A percentile compares a stretch with the other conserved stretches of the same genome.
Conservation (phyloP, 2,888 invertebrate species). For the Sclerodermus sp. region DNA sequence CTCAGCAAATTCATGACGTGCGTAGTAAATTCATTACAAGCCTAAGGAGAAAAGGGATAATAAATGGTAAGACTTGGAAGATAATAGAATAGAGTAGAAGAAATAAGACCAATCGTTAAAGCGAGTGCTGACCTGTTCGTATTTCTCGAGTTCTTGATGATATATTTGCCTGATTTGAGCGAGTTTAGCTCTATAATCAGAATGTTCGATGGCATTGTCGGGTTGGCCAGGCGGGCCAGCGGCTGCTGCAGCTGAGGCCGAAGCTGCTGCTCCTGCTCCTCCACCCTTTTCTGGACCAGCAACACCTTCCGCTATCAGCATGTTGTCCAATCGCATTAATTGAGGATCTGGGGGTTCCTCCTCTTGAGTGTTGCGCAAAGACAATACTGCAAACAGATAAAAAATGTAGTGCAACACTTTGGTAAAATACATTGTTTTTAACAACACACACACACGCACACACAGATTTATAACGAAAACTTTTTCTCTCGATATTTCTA, state of each 20-base stretch:
- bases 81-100: too few species aligned
- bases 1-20: constrained; percentile 97
- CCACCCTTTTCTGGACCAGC: constrained; percentile 95
- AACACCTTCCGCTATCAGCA: constrained; percentile 98
- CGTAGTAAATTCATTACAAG: constrained; percentile 99
- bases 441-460: too few species aligned
- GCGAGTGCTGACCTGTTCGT: constrained; percentile 93
- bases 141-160: constrained; percentile 98
- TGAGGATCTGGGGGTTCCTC: constrained; percentile 98
- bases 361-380: constrained; percentile 94
- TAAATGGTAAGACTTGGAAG: too few species aligned
- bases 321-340: constrained; percentile 97
- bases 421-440: too few species aligned
- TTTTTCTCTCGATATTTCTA: constrained; percentile 7
- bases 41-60: constrained; percentile 61
- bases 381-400: constrained; percentile 76
- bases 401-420: too few species aligned
- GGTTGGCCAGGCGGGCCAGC: constrained; percentile 74
- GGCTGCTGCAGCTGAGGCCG: constrained; percentile 78
- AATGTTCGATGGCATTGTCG: constrained; percentile 98
- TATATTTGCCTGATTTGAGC: constrained; percentile 99
- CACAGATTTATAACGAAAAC: too few species aligned
- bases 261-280: constrained; percentile 85
- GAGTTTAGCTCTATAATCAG: constrained; percentile 98
- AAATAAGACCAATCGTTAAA: too few species aligned